These are phyloP conservation scores for Bergia puertoricense DNA, from an alignment of 92 coral and sea anemone species.

Conservation along the genomic window DNA sequence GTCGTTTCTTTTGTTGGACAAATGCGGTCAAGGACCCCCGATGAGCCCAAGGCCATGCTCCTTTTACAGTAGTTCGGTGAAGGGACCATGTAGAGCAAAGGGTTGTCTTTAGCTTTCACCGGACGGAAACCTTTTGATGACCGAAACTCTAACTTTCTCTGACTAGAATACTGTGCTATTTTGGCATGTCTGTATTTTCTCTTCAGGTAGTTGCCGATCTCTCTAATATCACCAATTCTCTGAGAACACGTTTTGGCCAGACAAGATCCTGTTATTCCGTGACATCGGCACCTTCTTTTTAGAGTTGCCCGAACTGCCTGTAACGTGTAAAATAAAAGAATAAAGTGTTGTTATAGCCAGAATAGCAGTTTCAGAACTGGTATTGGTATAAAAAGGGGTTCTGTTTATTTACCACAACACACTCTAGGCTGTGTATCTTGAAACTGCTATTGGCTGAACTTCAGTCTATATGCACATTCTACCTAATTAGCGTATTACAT, in stretches of 20 bases:
- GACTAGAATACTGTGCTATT: slow-evolving; percentile 22
- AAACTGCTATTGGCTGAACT: no score
- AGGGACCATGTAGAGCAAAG: slow-evolving; percentile 58
- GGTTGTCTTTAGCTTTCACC: slow-evolving; percentile 52
- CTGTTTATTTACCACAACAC: no score
- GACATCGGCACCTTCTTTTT: slow-evolving; percentile 77
- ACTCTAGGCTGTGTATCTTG: no score
- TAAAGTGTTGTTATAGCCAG: neutral
- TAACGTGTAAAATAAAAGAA: neutral
- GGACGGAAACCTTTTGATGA: slow-evolving; percentile 19
- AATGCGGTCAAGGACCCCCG: slow-evolving; percentile 78
- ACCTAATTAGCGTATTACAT: no score
- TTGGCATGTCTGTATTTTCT: slow-evolving; percentile 63
- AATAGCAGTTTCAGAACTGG: no score
- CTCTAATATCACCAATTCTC: slow-evolving; percentile 52
- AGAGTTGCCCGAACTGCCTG: slow-evolving; percentile 71
- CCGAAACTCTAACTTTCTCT: slow-evolving; percentile 46
- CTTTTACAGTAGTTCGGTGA: slow-evolving; percentile 84
- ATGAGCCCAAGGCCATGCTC: slow-evolving; percentile 55
- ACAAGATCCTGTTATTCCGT: slow-evolving; percentile 79
- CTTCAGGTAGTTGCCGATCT: slow-evolving; percentile 65
- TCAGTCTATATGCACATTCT: no score
- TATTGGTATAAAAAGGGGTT: neutral
- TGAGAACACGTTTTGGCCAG: slow-evolving; percentile 74
- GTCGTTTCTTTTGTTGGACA: slow-evolving; percentile 58